These are phyloP conservation scores for Cepphus grylle DNA, from an alignment of 2,113 vertebrate genomes.

Conservation along the genomic window DNA sequence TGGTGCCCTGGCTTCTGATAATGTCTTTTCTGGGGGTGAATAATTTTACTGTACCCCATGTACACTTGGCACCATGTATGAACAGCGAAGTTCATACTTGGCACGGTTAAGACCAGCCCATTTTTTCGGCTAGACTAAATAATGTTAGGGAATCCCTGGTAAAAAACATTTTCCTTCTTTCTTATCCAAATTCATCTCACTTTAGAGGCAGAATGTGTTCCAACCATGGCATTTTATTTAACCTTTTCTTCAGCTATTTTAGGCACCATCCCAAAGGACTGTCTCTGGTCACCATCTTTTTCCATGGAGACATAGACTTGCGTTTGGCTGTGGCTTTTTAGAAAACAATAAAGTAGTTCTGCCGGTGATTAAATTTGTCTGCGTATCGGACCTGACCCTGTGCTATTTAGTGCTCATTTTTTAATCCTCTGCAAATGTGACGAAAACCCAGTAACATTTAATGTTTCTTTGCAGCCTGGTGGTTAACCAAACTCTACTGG, in stretches of 20 bases:
- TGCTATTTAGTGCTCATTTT: neutral
- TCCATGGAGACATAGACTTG: neutral
- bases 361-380: neutral
- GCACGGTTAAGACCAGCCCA: neutral
- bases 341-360: neutral
- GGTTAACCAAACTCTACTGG: neutral
- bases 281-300: neutral
- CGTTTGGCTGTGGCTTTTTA: neutral
- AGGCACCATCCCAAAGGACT: neutral
- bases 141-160: neutral
- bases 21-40: neutral
- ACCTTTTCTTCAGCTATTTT: neutral
- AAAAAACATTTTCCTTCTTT: neutral
- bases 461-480: neutral
- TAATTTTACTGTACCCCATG: neutral
- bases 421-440: neutral
- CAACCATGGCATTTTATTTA: neutral
- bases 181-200: neutral
- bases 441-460: neutral
- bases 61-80: neutral
- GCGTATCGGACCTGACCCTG: neutral
- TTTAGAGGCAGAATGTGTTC: neutral
- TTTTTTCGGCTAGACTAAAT: neutral
- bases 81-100: neutral
- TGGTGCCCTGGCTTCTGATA: neutral